A percentile compares a stretch with the other conserved stretches of the same genome.
Evolutionary conservation across 2,888 invertebrate species (phyloP).

Genomic region (Leptopterna dolabrata): DNA sequence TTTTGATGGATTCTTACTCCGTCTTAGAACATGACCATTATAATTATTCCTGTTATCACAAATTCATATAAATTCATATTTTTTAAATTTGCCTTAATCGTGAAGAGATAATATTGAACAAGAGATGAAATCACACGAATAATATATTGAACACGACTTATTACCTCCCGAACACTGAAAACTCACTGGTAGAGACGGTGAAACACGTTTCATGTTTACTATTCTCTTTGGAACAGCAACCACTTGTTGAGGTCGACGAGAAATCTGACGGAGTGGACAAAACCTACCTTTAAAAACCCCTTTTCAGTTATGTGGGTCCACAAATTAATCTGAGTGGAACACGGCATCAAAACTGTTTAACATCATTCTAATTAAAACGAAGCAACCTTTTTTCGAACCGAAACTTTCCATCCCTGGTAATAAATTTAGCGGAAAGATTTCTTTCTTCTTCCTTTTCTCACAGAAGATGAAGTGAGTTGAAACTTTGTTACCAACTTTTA

Average conservation of each 20-base stretch:
- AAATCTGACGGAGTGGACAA: not conserved
- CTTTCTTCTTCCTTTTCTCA: not conserved
- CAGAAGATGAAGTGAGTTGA: constrained; percentile 25
- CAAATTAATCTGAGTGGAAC: constrained; percentile 23
- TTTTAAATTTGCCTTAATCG: no score
- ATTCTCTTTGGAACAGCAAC: not conserved
- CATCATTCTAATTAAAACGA: constrained; percentile 31
- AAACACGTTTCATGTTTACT: not conserved
- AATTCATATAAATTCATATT: no score
- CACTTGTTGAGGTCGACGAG: not conserved
- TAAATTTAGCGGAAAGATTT: constrained; percentile 36
- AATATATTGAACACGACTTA: no score
- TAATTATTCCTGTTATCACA: no score
- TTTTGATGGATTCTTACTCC: no score
- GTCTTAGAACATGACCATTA: no score
- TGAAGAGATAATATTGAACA: no score
- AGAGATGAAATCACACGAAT: no score
- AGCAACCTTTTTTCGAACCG: not conserved
- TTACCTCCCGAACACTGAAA: no score
- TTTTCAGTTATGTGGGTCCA: not conserved
- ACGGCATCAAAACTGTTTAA: constrained; percentile 24
- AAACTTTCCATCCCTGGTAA: constrained; percentile 6
- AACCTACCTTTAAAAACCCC: not conserved
- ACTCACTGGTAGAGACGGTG: no score
- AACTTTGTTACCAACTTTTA: constrained; percentile 20